A percentile compares a stretch with the other conserved stretches of the same genome.
phyloP scores from a whole-genome alignment of 2,888 invertebrate species.

The Aphrophora alni region DNA sequence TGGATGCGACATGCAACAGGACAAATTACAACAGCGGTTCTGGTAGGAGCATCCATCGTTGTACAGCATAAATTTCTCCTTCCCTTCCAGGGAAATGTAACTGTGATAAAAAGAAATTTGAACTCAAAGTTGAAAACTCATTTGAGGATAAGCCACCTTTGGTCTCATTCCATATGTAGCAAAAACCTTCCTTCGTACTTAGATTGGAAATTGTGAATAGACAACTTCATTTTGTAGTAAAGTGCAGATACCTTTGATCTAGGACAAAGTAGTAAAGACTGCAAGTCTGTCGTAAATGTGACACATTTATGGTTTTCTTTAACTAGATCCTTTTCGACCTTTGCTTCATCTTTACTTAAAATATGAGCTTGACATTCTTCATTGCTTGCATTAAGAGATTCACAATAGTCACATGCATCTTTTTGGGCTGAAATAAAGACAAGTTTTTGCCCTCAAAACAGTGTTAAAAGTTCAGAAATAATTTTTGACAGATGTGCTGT shows the following conservation, averaged over 20 bases:
- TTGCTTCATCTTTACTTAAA: background rate
- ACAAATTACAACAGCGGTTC: too few species aligned
- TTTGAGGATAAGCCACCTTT: background rate
- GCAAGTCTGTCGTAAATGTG: background rate
- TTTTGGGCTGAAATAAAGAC: conserved; percentile 1
- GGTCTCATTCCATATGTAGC: background rate
- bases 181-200: background rate
- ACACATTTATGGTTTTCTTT: too few species aligned
- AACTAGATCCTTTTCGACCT: background rate
- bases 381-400: background rate
- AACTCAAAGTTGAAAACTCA: background rate
- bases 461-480: too few species aligned
- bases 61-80: too few species aligned
- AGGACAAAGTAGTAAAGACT: background rate
- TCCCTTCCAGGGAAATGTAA: too few species aligned
- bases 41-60: too few species aligned
- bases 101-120: background rate
- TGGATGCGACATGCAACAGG: background rate
- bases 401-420: background rate
- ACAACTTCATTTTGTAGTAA: conserved; percentile 7
- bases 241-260: background rate
- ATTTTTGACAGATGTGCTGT: too few species aligned
- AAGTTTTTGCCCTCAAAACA: background rate
- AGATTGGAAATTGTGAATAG: background rate
- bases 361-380: conserved; percentile 14